Evolutionary conservation across 2,113 vertebrate species (phyloP).

Genomic region (Corythaixoides concolor): DNA sequence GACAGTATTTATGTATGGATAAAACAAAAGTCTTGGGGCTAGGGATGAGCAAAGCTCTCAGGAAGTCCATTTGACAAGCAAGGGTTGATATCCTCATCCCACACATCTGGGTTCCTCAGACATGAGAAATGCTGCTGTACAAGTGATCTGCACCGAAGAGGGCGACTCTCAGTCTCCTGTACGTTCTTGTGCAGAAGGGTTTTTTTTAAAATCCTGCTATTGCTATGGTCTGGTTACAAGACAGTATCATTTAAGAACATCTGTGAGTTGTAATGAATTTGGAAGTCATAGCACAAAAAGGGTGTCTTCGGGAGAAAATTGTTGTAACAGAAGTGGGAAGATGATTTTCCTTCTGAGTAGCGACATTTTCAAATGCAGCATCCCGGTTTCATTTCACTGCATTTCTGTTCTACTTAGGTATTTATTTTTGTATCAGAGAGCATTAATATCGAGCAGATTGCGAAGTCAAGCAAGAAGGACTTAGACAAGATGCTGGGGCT

Average conservation of each 20-base stretch:
- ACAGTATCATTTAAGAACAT: background rate
- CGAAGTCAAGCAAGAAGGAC: background rate
- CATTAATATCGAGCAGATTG: background rate
- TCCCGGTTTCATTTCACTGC: background rate
- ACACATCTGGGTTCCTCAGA: background rate
- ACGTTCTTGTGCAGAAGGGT: rapidly evolving
- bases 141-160: background rate
- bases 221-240: background rate
- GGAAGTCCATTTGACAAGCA: background rate
- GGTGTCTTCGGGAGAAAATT: background rate
- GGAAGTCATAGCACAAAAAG: background rate
- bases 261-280: background rate
- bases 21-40: background rate
- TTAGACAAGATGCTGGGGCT: background rate
- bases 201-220: background rate
- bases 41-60: background rate
- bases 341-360: background rate
- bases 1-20: background rate
- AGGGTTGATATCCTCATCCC: background rate
- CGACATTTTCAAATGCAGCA: background rate
- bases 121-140: background rate
- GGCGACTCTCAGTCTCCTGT: background rate
- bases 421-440: background rate
- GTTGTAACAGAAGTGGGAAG: background rate
- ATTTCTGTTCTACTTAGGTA: background rate